Evolutionary conservation across 2,888 invertebrate species (phyloP), one percentile per base, ranked within the genome.

Genomic region (Xestia xanthographa): DNA sequence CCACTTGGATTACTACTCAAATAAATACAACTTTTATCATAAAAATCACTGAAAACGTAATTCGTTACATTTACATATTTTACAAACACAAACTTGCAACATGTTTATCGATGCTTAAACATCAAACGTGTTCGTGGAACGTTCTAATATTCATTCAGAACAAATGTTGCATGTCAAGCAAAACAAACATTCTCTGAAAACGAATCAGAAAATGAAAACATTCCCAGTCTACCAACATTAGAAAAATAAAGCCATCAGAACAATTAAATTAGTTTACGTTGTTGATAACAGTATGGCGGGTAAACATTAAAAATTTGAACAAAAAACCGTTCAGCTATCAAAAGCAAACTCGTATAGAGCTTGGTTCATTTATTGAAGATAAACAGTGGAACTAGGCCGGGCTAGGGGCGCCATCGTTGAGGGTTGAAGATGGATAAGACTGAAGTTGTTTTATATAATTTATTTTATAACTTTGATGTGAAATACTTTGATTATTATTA

Each of bases 341-440:
- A 83, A 83, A 74, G 79, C 48, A 86, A 80, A 82, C 85, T 81
- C 72, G 75, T 83, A 71, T 56, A 82, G 38, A 82, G 85, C 77
- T 80, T 72, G 79, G 84, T 83, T 86, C 85, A 83, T 87, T 86
- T 88, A 90, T 88, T 88, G 88, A 88, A 89, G 86, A 89, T 88
- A 92, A 91, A 92, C 90, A 91, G 83, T 84, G 88, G 88, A 92
- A 88, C 86, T 91, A 89, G 91, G 92, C 86, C 92, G 85, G 58
- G 79, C 58, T 83, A 78, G 70, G 74, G 50, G 50, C 29, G 56
- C 85, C 78, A 81, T 48, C 66, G 14, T 76, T 77, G 45, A 14
- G 67, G 50, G 72, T 41, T 73, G 71, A 70, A 75, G 66, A 29
- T 72, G 88, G 87, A 88, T 66, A 84, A 56, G 11, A 71, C 14